Evolutionary conservation across 1,140 invertebrate genomes (phyloP).

Genomic region (Procambarus clarkii): DNA sequence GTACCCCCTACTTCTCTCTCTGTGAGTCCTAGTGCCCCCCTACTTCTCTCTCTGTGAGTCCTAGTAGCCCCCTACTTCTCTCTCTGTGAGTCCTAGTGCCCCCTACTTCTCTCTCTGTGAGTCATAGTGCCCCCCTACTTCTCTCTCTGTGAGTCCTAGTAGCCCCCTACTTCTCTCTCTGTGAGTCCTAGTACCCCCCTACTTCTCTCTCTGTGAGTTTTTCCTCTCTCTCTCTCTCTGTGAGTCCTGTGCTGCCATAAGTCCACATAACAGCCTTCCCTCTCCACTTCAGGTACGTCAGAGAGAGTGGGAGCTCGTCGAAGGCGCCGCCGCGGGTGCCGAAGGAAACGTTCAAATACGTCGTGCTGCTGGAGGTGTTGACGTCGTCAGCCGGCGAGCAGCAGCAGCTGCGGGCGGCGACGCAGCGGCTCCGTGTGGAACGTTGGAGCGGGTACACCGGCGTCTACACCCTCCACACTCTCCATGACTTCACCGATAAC

Average conservation of each 20-base stretch:
- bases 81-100: conserved; percentile 36
- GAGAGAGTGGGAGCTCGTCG: background rate
- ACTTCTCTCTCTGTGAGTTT: too few species aligned
- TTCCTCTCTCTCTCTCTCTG: too few species aligned
- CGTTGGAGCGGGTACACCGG: conserved; percentile 62
- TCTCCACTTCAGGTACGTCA: conserved; percentile 34
- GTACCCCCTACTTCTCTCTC: background rate
- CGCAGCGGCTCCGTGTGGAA: conserved; percentile 58
- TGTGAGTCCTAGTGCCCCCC: conserved; percentile 36
- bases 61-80: background rate
- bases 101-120: background rate
- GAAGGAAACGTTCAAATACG: conserved; percentile 64
- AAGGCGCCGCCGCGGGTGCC: background rate
- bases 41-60: conserved; percentile 41
- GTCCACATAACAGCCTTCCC: too few species aligned
- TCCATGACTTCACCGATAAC: conserved; percentile 47
- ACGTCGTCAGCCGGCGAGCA: conserved; percentile 5
- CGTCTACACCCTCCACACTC: conserved; percentile 53
- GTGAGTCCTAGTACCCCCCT: too few species aligned
- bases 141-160: too few species aligned
- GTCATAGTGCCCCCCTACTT: background rate
- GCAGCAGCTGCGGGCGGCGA: conserved; percentile 60
- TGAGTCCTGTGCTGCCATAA: too few species aligned
- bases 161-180: too few species aligned
- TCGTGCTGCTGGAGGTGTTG: conserved; percentile 54